Evolutionary conservation across 2,888 invertebrate species (phyloP), one percentile per base, ranked within the genome.

Genomic region (Loripinus fragilis): DNA sequence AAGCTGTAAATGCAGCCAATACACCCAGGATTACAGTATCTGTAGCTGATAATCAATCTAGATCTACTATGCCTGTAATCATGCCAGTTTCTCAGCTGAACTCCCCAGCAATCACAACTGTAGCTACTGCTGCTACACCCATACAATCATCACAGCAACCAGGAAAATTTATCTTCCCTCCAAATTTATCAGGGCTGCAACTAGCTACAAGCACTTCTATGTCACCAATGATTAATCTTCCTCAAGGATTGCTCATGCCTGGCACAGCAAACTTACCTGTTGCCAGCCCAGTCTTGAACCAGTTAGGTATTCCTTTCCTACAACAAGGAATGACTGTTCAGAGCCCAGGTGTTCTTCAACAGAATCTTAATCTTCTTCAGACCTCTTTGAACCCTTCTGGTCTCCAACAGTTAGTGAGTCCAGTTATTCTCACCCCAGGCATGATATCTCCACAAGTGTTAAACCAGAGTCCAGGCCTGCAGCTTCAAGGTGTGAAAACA

Each of bases 141-240:
- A 17, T 41, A 42, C 15, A 38, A 28, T n/a, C 67, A n/a, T 42
- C n/a, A 28, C 41, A 42, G 42, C 42, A 41, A 28, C 12, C 42
- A 2, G 25, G 17, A 25, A 67, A 28, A 41, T 67, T 42, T 25
- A 67, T 67, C n/a, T 45, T 67, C 23, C 67, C 67, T 5, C 45
- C 67, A 38, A 60, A 23, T 28, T 25, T 38, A 30, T 25, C 60
- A 23, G 30, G 20, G n/a, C 12, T 50, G n/a, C 2, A 28, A 10
- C 33, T 35, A 23, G 41, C 72, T 65, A 45, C 73, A 48, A 74
- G 74, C 35, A 73, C 76, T 17, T 60, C 69, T n/a, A 69, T 76
- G 3, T 81, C 84, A 28, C 84, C 84, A 2, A 33, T 84, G 30
- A 38, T 84, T 0, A 78, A 76, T 67, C 45, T 81, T 41, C 79